phyloP scores from a whole-genome alignment of 2,113 vertebrate species.

The Tetrao urogallus region DNA sequence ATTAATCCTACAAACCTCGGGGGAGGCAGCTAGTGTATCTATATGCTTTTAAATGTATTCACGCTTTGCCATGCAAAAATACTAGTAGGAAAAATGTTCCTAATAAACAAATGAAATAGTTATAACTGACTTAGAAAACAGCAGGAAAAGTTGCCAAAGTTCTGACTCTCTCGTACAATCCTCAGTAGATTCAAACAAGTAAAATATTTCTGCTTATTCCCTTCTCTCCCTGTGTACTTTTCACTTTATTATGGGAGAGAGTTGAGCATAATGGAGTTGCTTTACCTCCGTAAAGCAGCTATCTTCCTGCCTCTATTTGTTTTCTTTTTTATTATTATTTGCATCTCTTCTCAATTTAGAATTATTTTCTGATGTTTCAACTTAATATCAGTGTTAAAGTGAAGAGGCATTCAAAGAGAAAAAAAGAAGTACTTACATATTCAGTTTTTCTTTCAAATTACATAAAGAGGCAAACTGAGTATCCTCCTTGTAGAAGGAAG shows the following conservation, averaged over 20 bases:
- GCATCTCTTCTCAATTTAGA: background rate
- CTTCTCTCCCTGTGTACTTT: background rate
- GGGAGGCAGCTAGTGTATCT: background rate
- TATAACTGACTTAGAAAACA: constrained; percentile 27
- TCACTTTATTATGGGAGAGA: background rate
- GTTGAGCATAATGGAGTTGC: background rate
- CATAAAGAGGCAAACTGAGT: background rate
- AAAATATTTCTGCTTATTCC: background rate
- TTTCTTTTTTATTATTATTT: background rate
- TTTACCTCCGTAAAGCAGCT: background rate
- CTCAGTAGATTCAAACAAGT: background rate
- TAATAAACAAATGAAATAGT: constrained; percentile 12
- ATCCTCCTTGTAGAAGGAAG: background rate
- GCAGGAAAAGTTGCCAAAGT: constrained; percentile 12
- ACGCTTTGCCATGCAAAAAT: background rate
- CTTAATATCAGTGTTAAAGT: background rate
- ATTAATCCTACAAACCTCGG: background rate
- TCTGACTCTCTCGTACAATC: background rate
- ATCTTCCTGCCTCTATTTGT: background rate
- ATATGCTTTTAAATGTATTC: background rate
- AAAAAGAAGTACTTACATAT: background rate
- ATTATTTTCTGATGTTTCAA: background rate
- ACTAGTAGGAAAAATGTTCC: background rate
- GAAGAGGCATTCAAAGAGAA: background rate
- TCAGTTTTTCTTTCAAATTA: background rate